Evolutionary conservation across 2,888 invertebrate genomes (phyloP).

Genomic region (Idaea aversata): DNA sequence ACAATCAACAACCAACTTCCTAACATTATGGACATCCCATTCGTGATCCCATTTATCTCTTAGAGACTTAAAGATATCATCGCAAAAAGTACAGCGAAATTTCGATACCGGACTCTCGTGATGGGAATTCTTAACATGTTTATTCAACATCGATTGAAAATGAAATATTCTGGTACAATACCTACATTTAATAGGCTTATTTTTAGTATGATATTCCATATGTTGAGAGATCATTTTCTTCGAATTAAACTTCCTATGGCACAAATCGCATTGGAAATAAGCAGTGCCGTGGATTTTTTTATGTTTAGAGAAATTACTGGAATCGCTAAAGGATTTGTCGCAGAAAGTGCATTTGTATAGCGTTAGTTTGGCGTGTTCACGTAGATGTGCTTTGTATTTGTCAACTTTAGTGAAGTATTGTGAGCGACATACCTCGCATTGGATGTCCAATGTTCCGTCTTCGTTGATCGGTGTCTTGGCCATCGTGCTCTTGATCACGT

Average conservation of each 20-base stretch:
- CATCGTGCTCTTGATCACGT: constrained; percentile 63
- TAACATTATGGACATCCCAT: constrained; percentile 64
- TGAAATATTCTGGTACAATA: constrained; percentile 60
- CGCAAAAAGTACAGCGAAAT: constrained; percentile 61
- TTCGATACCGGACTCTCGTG: constrained; percentile 39
- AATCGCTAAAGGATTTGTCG: constrained; percentile 73
- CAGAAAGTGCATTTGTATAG: constrained; percentile 72
- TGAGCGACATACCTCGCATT: constrained; percentile 61
- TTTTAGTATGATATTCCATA: constrained; percentile 67
- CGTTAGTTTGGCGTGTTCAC: constrained; percentile 72
- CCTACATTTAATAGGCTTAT: constrained; percentile 52
- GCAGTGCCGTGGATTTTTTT: constrained; percentile 70
- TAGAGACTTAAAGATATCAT: constrained; percentile 49
- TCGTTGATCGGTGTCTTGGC: constrained; percentile 58
- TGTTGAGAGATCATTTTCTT: constrained; percentile 70
- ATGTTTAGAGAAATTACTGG: constrained; percentile 76
- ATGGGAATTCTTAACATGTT: constrained; percentile 63
- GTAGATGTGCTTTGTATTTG: constrained; percentile 69
- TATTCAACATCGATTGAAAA: constrained; percentile 69
- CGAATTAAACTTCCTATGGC: constrained; percentile 71
- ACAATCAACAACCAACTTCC: constrained; percentile 69
- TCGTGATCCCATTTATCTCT: constrained; percentile 76
- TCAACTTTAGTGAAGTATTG: constrained; percentile 62
- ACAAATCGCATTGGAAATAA: constrained; percentile 68
- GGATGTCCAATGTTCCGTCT: constrained; percentile 56